These are phyloP conservation scores for Micronisus gabar DNA, from an alignment of 2,113 vertebrate species.

Conservation along the genomic window DNA sequence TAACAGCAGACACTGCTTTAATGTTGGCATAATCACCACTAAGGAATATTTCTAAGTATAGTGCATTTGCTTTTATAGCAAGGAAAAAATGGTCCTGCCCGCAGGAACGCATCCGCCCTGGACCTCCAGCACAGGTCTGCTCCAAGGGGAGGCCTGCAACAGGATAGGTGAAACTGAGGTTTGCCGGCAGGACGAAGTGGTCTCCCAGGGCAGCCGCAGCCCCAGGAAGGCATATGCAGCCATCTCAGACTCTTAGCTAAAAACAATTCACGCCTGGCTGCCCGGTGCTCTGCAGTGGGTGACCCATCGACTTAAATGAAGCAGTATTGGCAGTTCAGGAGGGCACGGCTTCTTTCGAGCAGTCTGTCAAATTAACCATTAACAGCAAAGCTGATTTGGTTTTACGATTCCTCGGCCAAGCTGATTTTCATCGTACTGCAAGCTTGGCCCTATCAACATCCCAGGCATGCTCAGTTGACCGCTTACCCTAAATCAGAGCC, in stretches of 20 bases:
- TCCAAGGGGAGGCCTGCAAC: not conserved
- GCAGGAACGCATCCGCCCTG: too few species aligned
- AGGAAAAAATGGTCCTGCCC: not conserved
- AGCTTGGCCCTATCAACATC: not conserved
- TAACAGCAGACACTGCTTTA: not conserved
- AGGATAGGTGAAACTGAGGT: not conserved
- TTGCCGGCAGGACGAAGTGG: not conserved
- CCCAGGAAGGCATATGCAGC: not conserved
- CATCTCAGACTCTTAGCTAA: not conserved
- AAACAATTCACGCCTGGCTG: not conserved
- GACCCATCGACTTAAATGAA: not conserved
- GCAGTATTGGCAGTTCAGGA: not conserved
- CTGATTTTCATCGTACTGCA: fast-evolving
- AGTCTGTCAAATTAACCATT: not conserved
- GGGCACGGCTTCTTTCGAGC: not conserved
- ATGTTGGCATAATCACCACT: not conserved
- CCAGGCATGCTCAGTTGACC: not conserved
- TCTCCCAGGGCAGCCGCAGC: fast-evolving
- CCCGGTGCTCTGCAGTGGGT: not conserved
- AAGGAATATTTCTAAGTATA: not conserved
- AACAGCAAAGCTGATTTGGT: not conserved
- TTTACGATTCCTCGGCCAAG: not conserved
- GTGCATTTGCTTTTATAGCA: not conserved
- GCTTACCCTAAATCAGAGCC: not conserved
- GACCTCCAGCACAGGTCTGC: not conserved